A percentile compares a stretch with the other conserved stretches of the same genome.
These are phyloP conservation scores for Sacculina carcini DNA, from an alignment of 2,888 invertebrate genomes.

Conservation along the genomic window DNA sequence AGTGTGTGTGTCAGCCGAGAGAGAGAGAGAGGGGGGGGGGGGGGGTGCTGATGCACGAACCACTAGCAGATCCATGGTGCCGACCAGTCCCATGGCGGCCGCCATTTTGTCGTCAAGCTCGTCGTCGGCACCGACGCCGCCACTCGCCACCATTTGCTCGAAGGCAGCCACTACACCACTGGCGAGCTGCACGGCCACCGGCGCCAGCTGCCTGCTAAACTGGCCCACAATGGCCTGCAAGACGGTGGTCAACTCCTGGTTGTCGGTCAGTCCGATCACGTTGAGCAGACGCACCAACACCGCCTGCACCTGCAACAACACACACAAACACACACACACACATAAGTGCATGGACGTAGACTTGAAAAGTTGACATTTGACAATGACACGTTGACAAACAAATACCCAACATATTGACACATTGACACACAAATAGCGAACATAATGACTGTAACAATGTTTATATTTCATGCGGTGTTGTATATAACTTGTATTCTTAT, in stretches of 20 bases:
- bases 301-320: conserved; percentile 50
- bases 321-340: too few relatives aligned
- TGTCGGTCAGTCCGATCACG: conserved; percentile 83
- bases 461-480: background rate
- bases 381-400: too few relatives aligned
- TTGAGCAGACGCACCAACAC: conserved; percentile 61
- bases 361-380: too few relatives aligned
- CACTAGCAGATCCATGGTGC: conserved; percentile 86
- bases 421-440: background rate
- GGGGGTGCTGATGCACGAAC: conserved; percentile 19
- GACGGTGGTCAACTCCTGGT: conserved; percentile 85
- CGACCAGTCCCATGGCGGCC: conserved; percentile 83
- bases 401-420: background rate
- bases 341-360: too few relatives aligned
- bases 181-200: conserved; percentile 82
- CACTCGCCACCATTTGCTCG: conserved; percentile 8
- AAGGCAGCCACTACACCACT: conserved; percentile 40
- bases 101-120: conserved; percentile 87
- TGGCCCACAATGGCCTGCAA: conserved; percentile 80
- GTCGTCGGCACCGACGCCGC: conserved; percentile 45
- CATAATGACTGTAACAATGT: too few relatives aligned
- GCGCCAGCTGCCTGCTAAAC: conserved; percentile 60
- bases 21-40: too few relatives aligned
- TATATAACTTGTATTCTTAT: background rate
- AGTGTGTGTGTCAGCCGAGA: too few relatives aligned